Evolutionary conservation across 2,888 invertebrate genomes (phyloP), one percentile per base, ranked within the genome.

Genomic region (Selenia dentaria): DNA sequence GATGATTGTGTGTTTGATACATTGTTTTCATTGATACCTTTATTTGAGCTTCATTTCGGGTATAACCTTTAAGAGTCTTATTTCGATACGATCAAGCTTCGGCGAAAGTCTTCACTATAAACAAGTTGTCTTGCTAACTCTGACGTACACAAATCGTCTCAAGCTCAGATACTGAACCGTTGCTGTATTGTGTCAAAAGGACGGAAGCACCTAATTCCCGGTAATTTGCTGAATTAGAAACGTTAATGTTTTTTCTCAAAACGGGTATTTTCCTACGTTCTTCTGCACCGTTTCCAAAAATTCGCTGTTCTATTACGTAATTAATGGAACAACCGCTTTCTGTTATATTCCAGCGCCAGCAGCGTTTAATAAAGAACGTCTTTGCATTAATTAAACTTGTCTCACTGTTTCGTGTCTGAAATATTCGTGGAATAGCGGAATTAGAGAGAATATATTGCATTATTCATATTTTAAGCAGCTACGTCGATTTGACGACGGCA

Each of bases 301-400:
- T n/a, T n/a, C n/a, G n/a, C n/a, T n/a, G n/a, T n/a, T n/a, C n/a
- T n/a, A n/a, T n/a, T n/a, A n/a, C n/a, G n/a, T n/a, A n/a, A n/a
- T n/a, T n/a, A 32, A 20, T 20, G 10, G 32, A 20, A 32, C 5
- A n/a, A n/a, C 10, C 9, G 34, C 18, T 27, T 14, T 11, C 18
- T 4, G 8, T 27, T 28, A 18, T 11, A 11, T 27, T 25, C 12
- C 6, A 20, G 12, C 25, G 11, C 22, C 24, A n/a, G 29, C 8
- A 27, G 33, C 37, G 28, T 33, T 28, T 41, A 40, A 41, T 37
- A 41, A 41, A 22, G 40, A 18, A 37, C 26, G 36, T 32, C 37
- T 36, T 47, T 37, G 47, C 47, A 47, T 47, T 42, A 48, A 48
- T 48, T 48, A 42, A 24, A 36, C 14, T 41, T 37, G 47, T 48